Evolutionary conservation across 2,888 invertebrate genomes (phyloP).

Genomic region (Nipponacmea schrenckii): DNA sequence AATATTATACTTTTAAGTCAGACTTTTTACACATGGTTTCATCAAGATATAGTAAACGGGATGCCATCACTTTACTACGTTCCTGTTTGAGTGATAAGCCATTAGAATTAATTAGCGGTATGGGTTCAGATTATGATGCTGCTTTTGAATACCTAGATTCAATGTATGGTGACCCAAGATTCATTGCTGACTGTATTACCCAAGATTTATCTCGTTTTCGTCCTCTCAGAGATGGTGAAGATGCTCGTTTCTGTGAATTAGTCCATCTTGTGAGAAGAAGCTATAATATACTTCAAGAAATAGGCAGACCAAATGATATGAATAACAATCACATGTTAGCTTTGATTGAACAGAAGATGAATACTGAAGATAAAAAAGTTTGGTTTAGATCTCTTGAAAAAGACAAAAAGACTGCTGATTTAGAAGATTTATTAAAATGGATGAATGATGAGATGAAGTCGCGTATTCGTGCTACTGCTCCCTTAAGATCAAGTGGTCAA

Average conservation of each 20-base stretch:
- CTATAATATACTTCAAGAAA: background rate
- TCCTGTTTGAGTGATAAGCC: background rate
- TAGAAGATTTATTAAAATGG: background rate
- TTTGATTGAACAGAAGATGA: background rate
- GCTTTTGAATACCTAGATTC: background rate
- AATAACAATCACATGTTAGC: background rate
- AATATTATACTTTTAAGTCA: background rate
- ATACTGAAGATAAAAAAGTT: background rate
- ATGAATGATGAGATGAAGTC: constrained; percentile 3
- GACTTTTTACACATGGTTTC: background rate
- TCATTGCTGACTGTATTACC: background rate
- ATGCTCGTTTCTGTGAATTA: background rate
- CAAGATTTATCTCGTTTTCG: background rate
- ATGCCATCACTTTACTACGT: background rate
- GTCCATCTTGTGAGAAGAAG: background rate
- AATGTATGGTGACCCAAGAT: constrained; percentile 1
- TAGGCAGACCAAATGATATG: background rate
- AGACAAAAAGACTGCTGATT: constrained; percentile 3
- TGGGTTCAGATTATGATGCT: background rate
- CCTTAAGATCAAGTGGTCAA: background rate
- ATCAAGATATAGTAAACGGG: background rate
- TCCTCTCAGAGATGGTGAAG: background rate
- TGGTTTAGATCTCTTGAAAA: background rate
- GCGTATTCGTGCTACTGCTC: background rate
- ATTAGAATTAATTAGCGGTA: background rate